Evolutionary conservation across 2,888 invertebrate genomes (phyloP).

Genomic region (Cryptosula pallasiana): DNA sequence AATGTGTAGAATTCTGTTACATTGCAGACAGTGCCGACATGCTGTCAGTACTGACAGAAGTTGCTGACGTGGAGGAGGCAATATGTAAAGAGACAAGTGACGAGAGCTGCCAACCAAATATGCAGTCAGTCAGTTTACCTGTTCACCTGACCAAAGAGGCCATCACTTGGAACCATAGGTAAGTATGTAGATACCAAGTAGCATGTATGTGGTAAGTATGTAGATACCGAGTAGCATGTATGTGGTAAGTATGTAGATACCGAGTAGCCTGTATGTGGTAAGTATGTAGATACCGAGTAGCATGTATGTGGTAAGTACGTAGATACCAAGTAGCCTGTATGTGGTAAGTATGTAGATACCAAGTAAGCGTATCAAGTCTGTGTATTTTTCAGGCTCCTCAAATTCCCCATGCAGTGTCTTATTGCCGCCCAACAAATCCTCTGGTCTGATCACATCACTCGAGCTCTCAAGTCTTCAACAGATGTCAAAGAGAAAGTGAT

Average conservation of each 20-base stretch:
- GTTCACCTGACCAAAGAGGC: conserved; percentile 10
- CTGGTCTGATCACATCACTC: conserved; percentile 40
- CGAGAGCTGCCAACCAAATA: too few relatives aligned
- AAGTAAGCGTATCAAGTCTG: too few relatives aligned
- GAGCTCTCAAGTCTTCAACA: conserved; percentile 34
- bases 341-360: too few relatives aligned
- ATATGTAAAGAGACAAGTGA: not conserved
- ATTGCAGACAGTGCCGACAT: not conserved
- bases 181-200: too few relatives aligned
- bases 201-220: too few relatives aligned
- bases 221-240: too few relatives aligned
- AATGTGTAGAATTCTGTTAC: too few relatives aligned
- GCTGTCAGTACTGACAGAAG: not conserved
- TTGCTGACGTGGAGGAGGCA: not conserved
- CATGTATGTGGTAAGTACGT: too few relatives aligned
- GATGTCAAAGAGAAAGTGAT: conserved; percentile 36
- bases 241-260: too few relatives aligned
- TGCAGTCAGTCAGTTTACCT: conserved; percentile 6
- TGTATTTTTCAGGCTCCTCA: conserved; percentile 36
- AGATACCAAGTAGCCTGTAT: too few relatives aligned
- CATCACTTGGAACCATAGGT: not conserved
- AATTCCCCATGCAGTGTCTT: conserved; percentile 48
- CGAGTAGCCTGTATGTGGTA: too few relatives aligned
- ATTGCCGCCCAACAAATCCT: conserved; percentile 43
- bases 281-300: too few relatives aligned